phyloP scores from a whole-genome alignment of 2,113 vertebrate species.

The Strix uralensis region DNA sequence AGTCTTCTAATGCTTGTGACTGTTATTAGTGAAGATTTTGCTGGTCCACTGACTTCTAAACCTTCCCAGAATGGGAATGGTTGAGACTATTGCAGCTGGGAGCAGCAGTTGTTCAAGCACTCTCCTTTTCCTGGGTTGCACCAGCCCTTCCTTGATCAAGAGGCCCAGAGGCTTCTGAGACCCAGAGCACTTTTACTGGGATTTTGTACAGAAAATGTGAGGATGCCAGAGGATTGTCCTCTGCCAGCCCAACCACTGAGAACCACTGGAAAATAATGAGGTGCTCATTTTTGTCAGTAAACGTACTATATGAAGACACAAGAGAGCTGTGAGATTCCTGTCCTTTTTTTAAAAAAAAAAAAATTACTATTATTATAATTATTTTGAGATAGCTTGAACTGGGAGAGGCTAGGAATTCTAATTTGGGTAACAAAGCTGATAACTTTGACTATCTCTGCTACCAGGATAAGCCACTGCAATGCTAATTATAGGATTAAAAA shows the following conservation, averaged over 20 bases:
- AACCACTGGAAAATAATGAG: not conserved
- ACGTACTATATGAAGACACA: not conserved
- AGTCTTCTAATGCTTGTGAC: not conserved
- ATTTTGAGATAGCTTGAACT: not conserved
- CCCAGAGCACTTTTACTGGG: not conserved
- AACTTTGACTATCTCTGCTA: conserved; percentile 12
- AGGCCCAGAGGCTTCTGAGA: not conserved
- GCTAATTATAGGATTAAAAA: conserved; percentile 42
- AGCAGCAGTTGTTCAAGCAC: not conserved
- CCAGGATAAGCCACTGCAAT: conserved; percentile 15
- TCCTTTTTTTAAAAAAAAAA: not conserved
- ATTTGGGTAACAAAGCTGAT: conserved; percentile 13
- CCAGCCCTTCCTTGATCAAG: rapidly evolving
- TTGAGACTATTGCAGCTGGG: not conserved
- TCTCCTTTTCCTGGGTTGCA: not conserved
- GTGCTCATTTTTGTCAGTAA: not conserved
- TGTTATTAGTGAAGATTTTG: not conserved
- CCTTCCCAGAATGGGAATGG: not conserved
- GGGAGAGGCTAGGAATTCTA: conserved; percentile 1
- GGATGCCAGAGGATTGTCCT: not conserved
- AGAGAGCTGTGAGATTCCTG: not conserved
- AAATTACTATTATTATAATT: not conserved
- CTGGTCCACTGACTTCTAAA: not conserved
- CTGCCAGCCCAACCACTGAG: not conserved
- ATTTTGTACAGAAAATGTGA: not conserved